phyloP scores from a whole-genome alignment of 2,113 vertebrate genomes.

The Spea multiplicata region DNA sequence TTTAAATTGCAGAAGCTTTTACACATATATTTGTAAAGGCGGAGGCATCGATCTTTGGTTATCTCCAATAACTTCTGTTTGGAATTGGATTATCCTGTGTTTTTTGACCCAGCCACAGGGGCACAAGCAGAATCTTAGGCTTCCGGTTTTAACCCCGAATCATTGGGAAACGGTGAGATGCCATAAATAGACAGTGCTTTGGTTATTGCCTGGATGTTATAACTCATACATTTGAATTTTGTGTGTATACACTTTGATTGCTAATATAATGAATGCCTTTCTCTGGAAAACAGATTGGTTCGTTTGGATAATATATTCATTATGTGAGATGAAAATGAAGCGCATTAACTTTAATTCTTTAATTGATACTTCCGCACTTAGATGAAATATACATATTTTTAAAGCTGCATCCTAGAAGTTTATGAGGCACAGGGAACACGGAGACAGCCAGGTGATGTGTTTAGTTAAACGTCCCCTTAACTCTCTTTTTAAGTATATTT shows the following conservation, averaged over 20 bases:
- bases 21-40: no score
- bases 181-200: slow-evolving; percentile 28
- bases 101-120: no score
- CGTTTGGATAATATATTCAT: slow-evolving; percentile 48
- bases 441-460: slow-evolving; percentile 45
- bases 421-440: slow-evolving; percentile 8
- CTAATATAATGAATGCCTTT: slow-evolving; percentile 49
- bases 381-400: slow-evolving; percentile 49
- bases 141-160: slow-evolving; percentile 13
- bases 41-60: no score
- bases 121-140: no score
- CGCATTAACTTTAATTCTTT: slow-evolving; percentile 49
- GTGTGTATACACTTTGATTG: slow-evolving; percentile 49
- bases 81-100: no score
- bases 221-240: slow-evolving; percentile 57
- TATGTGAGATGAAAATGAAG: slow-evolving; percentile 49
- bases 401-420: slow-evolving; percentile 39
- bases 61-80: no score
- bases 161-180: slow-evolving; percentile 19
- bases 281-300: slow-evolving; percentile 49
- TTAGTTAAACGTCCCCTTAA: slow-evolving; percentile 41
- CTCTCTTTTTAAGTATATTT: slow-evolving; percentile 37
- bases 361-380: slow-evolving; percentile 46
- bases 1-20: no score
- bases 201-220: slow-evolving; percentile 41